phyloP scores from a whole-genome alignment of 2,797 vertebrate genomes.

The Taeniopygia guttata region DNA sequence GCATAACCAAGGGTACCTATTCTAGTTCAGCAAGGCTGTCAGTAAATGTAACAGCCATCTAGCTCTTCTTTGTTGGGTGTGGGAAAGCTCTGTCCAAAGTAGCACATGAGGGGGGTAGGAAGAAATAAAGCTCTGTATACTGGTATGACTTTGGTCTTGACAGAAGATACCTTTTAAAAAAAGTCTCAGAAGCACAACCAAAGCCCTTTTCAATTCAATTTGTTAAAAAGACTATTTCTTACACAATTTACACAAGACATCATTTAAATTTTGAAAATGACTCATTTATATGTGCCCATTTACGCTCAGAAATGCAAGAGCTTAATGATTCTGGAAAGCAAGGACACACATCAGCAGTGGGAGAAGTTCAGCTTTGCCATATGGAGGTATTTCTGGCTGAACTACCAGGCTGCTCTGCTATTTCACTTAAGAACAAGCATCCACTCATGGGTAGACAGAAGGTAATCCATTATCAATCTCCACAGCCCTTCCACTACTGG shows the following conservation, averaged over 20 bases:
- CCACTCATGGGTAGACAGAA: not conserved
- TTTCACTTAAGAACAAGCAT: not conserved
- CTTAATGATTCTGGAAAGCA: not conserved
- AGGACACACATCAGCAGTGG: not conserved
- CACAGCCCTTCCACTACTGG: not conserved
- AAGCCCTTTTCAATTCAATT: not conserved
- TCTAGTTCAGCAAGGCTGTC: not conserved
- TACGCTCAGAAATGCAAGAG: not conserved
- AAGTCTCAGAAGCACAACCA: not conserved
- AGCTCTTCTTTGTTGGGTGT: not conserved
- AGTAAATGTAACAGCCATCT: not conserved
- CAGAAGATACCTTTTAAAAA: not conserved
- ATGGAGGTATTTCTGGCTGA: not conserved
- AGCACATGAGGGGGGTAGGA: fast-evolving
- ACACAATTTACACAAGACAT: not conserved
- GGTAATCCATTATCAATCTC: not conserved
- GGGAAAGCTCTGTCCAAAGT: not conserved
- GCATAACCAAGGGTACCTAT: not conserved
- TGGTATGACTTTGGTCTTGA: not conserved
- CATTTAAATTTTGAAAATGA: not conserved
- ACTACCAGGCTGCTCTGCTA: not conserved
- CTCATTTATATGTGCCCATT: not conserved
- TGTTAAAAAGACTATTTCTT: not conserved
- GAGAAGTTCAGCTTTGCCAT: not conserved
- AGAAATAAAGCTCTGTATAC: not conserved